Evolutionary conservation across 2,888 invertebrate genomes (phyloP).

Genomic region (Branchinecta sandiegonensis): DNA sequence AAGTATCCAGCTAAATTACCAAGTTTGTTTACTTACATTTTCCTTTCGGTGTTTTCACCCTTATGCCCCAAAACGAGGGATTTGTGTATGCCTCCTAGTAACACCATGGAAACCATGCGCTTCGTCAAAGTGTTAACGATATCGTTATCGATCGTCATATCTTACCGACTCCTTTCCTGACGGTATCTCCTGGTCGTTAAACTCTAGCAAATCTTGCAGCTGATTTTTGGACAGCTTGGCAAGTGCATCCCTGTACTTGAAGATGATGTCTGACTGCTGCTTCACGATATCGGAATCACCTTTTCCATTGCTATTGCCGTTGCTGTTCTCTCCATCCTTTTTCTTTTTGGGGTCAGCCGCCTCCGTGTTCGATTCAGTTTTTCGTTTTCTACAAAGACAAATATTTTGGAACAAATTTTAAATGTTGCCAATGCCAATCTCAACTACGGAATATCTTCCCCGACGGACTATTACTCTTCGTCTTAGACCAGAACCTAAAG

Average conservation of each 20-base stretch:
- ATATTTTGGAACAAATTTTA: not conserved
- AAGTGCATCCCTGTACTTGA: conserved; percentile 49
- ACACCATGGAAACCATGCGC: too few species aligned
- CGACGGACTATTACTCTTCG: too few species aligned
- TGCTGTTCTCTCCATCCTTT: conserved; percentile 20
- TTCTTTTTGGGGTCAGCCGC: conserved; percentile 26
- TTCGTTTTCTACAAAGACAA: conserved; percentile 47
- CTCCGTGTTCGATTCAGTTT: conserved; percentile 34
- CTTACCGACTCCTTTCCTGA: conserved; percentile 50
- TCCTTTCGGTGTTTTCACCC: too few species aligned
- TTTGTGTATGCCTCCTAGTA: too few species aligned
- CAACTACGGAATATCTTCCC: too few species aligned
- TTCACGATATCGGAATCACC: conserved; percentile 41
- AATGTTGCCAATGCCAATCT: too few species aligned
- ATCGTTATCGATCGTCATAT: conserved; percentile 21
- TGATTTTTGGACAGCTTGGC: conserved; percentile 46
- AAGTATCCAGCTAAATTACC: too few species aligned
- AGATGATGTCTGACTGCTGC: conserved; percentile 57
- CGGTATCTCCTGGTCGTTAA: conserved; percentile 56
- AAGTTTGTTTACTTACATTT: too few species aligned
- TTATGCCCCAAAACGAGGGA: too few species aligned
- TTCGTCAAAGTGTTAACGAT: too few species aligned
- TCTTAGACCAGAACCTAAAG: too few species aligned
- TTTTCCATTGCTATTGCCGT: conserved; percentile 34
- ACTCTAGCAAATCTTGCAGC: conserved; percentile 47